Base-by-base conservation (phyloP, 2,113 vertebrate species). In the Illadopsis cleaveri region DNA sequence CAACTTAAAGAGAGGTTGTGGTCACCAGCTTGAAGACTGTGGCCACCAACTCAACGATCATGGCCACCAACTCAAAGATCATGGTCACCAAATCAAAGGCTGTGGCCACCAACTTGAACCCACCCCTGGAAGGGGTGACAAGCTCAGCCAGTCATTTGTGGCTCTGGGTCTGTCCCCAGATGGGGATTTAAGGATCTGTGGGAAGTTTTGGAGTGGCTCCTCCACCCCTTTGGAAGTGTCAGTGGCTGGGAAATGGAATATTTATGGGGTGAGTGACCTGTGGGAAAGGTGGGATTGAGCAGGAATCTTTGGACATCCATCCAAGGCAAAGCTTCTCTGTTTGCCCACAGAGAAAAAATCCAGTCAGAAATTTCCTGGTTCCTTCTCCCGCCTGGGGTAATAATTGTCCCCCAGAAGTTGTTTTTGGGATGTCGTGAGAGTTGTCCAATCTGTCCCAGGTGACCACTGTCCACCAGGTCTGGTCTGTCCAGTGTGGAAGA, bases 201-300 rank as follows among this genome's bases (percentile, higher is more conserved):
- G 51, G 42, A 33, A 27, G 6, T 15, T 76, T 8, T 33, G 47
- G 57, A 15, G 37, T 1, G 10, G 35, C 18, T 4, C 8, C 33
- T 24, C 12, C 25, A 2, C 28, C 3, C 10, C 31, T 70, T 28
- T 2, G 12, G 31, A 61, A 40, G 77, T 0, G 2, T 9, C 71
- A 11, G 1, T 2, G 23, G 9, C 30, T 21, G 28, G 10, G 22
- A 69, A 73, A 9, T 8, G 2, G 66, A 44, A n/a, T 21, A 3
- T 58, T 48, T 22, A 0, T 24, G 4, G 15, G 18, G 21, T 12
- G 12, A 53, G 13, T 0, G 21, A 8, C 25, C 30, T 1, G 8
- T 30, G 61, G 35, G 24, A 60, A 51, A 54, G 69, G 35, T 6
- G 54, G 45, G 12, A n/a, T 24, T 15, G 54, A 30, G 65, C 31